A percentile compares a stretch with the other conserved stretches of the same genome.
These are phyloP conservation scores for Orbicella faveolata DNA, from an alignment of 64 coral and sea anemone genomes.

Conservation along the genomic window DNA sequence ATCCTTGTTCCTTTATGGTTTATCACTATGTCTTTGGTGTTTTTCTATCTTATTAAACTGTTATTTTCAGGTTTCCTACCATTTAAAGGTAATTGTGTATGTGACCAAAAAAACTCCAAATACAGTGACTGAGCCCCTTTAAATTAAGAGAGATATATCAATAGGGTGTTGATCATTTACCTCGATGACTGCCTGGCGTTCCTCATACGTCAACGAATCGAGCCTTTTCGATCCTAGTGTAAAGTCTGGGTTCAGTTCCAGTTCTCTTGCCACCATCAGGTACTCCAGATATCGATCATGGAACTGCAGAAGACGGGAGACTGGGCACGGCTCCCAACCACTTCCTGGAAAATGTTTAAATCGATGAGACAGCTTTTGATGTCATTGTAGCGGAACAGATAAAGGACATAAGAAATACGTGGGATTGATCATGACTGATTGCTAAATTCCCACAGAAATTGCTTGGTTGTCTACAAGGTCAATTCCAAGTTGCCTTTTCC, in stretches of 20 bases:
- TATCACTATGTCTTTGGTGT: too few species aligned
- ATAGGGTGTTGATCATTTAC: background rate
- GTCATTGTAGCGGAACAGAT: background rate
- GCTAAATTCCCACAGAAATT: too few species aligned
- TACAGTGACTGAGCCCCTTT: too few species aligned
- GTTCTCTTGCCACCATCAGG: constrained; percentile 63
- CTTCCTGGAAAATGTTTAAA: background rate
- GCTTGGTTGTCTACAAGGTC: too few species aligned
- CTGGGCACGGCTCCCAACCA: constrained; percentile 39
- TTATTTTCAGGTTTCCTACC: too few species aligned
- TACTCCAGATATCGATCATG: constrained; percentile 82
- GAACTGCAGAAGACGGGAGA: constrained; percentile 66
- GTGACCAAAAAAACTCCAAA: too few species aligned
- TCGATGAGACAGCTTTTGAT: too few species aligned
- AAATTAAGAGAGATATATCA: background rate
- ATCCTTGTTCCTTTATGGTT: too few species aligned
- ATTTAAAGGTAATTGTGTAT: too few species aligned
- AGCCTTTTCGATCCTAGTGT: constrained; percentile 3
- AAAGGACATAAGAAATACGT: background rate
- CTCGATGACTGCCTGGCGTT: constrained; percentile 57
- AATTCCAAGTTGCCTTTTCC: too few species aligned
- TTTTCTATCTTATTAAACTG: too few species aligned
- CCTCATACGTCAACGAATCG: constrained; percentile 28
- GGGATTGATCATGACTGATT: too few species aligned
- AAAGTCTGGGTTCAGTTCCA: constrained; percentile 28